These are phyloP conservation scores for Agapornis roseicollis DNA, from an alignment of 2,113 vertebrate species.

Conservation along the genomic window DNA sequence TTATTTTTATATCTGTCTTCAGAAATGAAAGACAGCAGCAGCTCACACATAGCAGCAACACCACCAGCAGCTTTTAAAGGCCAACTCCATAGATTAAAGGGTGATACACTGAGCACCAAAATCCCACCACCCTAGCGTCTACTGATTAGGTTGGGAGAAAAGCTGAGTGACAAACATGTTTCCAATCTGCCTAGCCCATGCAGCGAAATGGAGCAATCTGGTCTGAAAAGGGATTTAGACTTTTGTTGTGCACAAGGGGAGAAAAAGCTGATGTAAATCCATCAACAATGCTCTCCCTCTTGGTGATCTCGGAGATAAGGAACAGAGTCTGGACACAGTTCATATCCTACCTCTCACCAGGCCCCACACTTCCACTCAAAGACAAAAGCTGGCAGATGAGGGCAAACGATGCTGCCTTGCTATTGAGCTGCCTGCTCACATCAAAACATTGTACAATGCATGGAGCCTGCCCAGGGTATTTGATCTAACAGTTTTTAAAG, in stretches of 20 bases:
- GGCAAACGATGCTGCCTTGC: constrained; percentile 39
- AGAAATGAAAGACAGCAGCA: constrained; percentile 72
- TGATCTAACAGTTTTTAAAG: neutral
- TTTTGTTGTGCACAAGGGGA: constrained; percentile 74
- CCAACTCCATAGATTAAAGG: constrained; percentile 71
- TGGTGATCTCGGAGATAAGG: constrained; percentile 76
- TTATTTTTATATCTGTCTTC: constrained; percentile 75
- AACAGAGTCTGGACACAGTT: constrained; percentile 53
- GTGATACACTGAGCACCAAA: constrained; percentile 47
- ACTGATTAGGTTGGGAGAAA: constrained; percentile 76
- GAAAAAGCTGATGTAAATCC: constrained; percentile 77
- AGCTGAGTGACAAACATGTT: constrained; percentile 79
- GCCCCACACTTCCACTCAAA: constrained; percentile 63
- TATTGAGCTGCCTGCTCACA: neutral
- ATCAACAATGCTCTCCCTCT: constrained; percentile 75
- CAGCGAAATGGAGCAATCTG: constrained; percentile 80
- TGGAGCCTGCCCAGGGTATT: neutral
- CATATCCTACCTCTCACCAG: constrained; percentile 65
- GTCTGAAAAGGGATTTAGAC: constrained; percentile 80
- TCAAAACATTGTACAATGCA: constrained; percentile 12
- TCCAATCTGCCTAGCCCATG: constrained; percentile 77
- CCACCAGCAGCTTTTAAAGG: constrained; percentile 64
- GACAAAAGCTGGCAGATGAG: constrained; percentile 65
- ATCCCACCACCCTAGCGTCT: constrained; percentile 68
- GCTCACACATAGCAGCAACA: constrained; percentile 46